Percentiles rank a stretch among this genome's conserved stretches.
phyloP scores from a whole-genome alignment of 2,888 invertebrate species.

The Polietes domitor region DNA sequence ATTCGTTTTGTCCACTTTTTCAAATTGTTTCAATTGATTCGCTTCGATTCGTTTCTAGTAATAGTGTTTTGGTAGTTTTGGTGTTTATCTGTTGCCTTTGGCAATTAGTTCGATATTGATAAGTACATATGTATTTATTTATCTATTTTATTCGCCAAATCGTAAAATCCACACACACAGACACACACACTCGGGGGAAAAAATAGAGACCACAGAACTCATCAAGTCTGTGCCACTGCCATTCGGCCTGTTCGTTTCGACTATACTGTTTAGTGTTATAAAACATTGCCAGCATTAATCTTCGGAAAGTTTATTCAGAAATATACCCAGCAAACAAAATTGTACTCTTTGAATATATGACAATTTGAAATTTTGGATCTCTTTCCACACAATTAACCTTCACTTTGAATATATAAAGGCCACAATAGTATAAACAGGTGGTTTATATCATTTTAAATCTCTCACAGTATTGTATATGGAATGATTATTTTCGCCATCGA shows the following conservation, averaged over 20 bases:
- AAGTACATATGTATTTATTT: constrained; percentile 52
- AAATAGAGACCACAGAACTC: constrained; percentile 12
- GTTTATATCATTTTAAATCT: no score
- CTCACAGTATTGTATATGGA: no score
- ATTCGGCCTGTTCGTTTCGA: constrained; percentile 76
- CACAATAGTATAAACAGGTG: no score
- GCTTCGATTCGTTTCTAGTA: constrained; percentile 48
- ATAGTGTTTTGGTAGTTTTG: constrained; percentile 62
- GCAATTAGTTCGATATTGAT: constrained; percentile 51
- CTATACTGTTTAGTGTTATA: constrained; percentile 67
- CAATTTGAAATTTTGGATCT: no score
- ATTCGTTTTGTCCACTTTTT: constrained; percentile 47
- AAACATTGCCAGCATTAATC: constrained; percentile 57
- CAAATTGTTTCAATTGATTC: constrained; percentile 54
- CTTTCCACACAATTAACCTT: no score
- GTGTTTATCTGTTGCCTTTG: constrained; percentile 26
- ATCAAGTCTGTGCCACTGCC: constrained; percentile 70
- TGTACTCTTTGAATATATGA: neutral
- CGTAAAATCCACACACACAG: constrained; percentile 21
- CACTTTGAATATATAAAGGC: no score
- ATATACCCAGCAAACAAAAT: constrained; percentile 56
- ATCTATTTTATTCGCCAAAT: constrained; percentile 46
- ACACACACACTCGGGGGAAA: no score
- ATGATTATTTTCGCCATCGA: no score
- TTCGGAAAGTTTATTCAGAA: constrained; percentile 44